These are phyloP conservation scores for Thyatira batis DNA, from an alignment of 2,888 invertebrate genomes.

Conservation along the genomic window DNA sequence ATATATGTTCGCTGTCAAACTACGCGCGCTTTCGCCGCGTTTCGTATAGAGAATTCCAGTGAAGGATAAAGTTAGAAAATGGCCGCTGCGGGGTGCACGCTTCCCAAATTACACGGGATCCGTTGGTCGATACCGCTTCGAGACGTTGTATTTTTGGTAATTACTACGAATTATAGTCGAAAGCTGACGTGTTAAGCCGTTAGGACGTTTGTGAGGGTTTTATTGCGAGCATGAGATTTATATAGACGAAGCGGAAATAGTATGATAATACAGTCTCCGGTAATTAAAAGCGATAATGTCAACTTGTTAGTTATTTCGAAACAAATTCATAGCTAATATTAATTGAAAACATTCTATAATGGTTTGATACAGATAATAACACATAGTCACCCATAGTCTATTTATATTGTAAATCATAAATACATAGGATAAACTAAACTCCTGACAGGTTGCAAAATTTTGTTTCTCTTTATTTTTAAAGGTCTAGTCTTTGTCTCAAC, in stretches of 20 bases:
- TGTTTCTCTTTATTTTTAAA: too few species aligned
- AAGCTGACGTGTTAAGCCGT: conserved; percentile 23
- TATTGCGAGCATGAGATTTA: conserved; percentile 20
- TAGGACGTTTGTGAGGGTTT: conserved; percentile 22
- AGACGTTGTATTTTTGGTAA: conserved; percentile 49
- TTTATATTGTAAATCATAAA: too few species aligned
- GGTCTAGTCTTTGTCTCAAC: too few species aligned
- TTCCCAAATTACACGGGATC: conserved; percentile 53
- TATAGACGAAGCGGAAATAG: conserved; percentile 2
- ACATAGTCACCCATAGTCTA: too few species aligned
- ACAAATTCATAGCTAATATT: too few species aligned
- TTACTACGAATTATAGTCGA: conserved; percentile 25
- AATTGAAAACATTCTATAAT: too few species aligned
- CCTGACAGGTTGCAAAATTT: too few species aligned
- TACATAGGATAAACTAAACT: too few species aligned
- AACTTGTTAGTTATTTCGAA: background rate
- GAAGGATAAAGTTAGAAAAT: conserved; percentile 54
- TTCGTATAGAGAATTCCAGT: conserved; percentile 10
- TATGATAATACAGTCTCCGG: background rate
- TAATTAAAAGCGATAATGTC: background rate
- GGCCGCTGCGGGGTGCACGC: conserved; percentile 43
- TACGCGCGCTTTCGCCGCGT: conserved; percentile 9
- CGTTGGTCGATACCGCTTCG: conserved; percentile 57
- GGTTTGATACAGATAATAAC: too few species aligned
- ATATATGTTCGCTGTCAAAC: conserved; percentile 11